Evolutionary conservation across 2,113 vertebrate genomes (phyloP), one percentile per base, ranked within the genome.

Genomic region (Telmatochromis sp.): DNA sequence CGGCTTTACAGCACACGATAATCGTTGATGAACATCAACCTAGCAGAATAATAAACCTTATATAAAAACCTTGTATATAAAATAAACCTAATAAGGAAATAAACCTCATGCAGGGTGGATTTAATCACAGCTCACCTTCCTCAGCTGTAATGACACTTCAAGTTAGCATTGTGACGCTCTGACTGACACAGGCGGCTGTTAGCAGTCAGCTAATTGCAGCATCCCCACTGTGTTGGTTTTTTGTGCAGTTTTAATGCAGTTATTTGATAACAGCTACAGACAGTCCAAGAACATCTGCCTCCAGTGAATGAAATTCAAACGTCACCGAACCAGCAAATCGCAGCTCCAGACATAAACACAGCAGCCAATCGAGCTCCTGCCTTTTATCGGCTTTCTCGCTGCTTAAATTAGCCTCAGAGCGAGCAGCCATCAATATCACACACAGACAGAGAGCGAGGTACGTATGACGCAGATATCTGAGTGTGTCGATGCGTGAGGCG

Each of bases 321-420:
- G 0, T 26, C n/a, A 26, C 11, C 0, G 2, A 42, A 23, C 12
- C 12, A 70, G 63, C 4, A 4, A 68, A 23, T 42, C 5, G 2
- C 19, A 23, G 0, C 1, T 42, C 11, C 63, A 42, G n/a, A 70
- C 5, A 73, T 45, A 73, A 73, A 26, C 37, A 17, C 21, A 28
- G 21, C 40, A 0, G 6, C 40, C 40, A 73, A 7, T 3, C 9
- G 1, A 0, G 9, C 14, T 5, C 8, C 40, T 2, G 68, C 21
- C 21, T 45, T 28, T 47, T 28, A 28, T 75, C 3, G 9, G 14
- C 40, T 28, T 75, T 45, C 40, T 47, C 7, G 6, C 40, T 45
- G 21, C 68, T 75, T 75, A 75, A 28, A 47, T 28, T 45, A 47
- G 40, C 68, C 21, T 73, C 68, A 75, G 23, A 19, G 35, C 40